Conservation (phyloP, 2,113 vertebrate genomes). For the Manacus vitellinus region DNA sequence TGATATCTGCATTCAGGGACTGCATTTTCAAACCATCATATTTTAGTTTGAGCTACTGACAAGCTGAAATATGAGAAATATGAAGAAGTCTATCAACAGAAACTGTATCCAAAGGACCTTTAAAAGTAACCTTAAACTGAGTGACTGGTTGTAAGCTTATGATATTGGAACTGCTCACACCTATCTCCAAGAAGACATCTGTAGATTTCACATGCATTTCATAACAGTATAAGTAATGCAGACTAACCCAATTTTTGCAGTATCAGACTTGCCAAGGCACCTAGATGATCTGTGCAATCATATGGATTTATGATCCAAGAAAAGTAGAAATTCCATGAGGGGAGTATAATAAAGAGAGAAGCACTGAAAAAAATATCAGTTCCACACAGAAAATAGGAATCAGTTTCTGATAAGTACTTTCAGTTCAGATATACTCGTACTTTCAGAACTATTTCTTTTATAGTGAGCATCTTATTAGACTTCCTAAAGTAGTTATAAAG, state of each 20-base stretch:
- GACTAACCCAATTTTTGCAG: constrained; percentile 29
- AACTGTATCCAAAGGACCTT: not conserved
- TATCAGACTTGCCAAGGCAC: constrained; percentile 32
- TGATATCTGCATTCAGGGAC: not conserved
- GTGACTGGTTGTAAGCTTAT: constrained; percentile 9
- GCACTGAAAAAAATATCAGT: not conserved
- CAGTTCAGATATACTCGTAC: not conserved
- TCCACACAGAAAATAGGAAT: not conserved
- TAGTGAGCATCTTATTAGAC: not conserved
- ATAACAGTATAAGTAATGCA: constrained; percentile 13
- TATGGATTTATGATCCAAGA: constrained; percentile 53
- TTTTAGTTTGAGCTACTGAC: not conserved
- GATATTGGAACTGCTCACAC: constrained; percentile 14
- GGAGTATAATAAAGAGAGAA: not conserved
- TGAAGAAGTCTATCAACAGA: not conserved
- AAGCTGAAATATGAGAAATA: constrained; percentile 21
- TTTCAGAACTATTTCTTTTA: not conserved
- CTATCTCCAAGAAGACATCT: constrained; percentile 7
- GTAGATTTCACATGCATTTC: constrained; percentile 28
- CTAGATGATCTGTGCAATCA: constrained; percentile 50
- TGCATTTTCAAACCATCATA: not conserved
- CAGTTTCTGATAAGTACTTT: not conserved
- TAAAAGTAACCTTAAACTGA: constrained; percentile 29
- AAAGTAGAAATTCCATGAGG: constrained; percentile 12
- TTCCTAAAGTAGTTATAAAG: not conserved